Conservation (phyloP, 2,797 vertebrate genomes). For the Ficedula albicollis region DNA sequence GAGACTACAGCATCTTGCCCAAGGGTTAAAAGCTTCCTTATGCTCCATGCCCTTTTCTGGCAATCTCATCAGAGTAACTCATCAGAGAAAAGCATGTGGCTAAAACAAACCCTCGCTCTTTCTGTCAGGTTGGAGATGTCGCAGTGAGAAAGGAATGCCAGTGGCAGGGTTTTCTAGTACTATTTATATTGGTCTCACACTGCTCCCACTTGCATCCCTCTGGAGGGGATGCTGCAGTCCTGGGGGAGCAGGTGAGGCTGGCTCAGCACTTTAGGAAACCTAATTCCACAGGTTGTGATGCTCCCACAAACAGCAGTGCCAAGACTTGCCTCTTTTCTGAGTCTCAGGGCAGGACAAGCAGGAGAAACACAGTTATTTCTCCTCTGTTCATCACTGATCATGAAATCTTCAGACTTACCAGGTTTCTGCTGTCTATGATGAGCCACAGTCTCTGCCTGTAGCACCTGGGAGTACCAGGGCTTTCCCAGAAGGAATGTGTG, state of each 20-base stretch:
- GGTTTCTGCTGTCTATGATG: not conserved
- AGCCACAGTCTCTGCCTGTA: not conserved
- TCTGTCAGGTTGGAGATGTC: not conserved
- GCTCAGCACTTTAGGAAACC: slow-evolving; percentile 13
- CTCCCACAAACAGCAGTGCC: not conserved
- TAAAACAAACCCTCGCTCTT: not conserved
- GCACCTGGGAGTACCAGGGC: not conserved
- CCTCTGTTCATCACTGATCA: not conserved
- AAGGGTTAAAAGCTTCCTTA: not conserved
- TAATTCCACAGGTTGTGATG: not conserved
- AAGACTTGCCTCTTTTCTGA: not conserved
- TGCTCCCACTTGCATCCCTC: not conserved
- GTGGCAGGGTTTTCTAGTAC: not conserved
- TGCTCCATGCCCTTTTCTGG: not conserved
- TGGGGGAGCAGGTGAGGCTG: not conserved
- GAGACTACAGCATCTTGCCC: not conserved
- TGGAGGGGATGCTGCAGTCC: not conserved
- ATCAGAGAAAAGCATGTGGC: not conserved
- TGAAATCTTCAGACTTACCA: not conserved
- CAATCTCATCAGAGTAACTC: not conserved
- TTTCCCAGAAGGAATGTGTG: not conserved
- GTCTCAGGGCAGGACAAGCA: slow-evolving; percentile 22
- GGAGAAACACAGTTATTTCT: not conserved
- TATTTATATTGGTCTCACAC: not conserved
- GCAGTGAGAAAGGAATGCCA: not conserved